Evolutionary conservation across 2,113 vertebrate genomes (phyloP).

Genomic region (Leptocoma aspasia): DNA sequence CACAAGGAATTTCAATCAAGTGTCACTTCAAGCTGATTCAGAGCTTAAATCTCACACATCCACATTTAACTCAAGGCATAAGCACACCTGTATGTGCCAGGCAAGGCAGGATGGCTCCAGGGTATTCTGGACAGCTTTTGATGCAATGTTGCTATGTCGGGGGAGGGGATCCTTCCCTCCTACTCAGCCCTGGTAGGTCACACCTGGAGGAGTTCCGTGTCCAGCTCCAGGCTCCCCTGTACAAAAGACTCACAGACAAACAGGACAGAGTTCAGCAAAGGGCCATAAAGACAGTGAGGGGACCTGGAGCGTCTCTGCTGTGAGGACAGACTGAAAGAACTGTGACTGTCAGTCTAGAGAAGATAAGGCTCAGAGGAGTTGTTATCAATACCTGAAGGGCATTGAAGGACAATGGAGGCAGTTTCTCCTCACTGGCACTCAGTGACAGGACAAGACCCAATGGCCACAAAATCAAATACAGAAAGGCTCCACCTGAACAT

Average conservation of each 20-base stretch:
- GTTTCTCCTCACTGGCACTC: not conserved
- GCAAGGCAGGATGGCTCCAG: not conserved
- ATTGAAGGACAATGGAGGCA: not conserved
- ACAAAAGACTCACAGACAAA: not conserved
- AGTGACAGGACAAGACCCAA: not conserved
- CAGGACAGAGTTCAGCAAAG: not conserved
- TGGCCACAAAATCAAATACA: not conserved
- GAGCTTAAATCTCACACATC: not conserved
- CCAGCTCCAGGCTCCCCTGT: not conserved
- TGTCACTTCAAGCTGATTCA: slow-evolving; percentile 31
- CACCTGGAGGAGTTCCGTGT: not conserved
- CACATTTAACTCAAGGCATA: not conserved
- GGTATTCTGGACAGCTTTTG: not conserved
- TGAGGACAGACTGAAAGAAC: not conserved
- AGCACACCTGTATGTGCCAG: not conserved
- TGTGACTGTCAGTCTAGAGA: not conserved
- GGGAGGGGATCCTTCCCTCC: not conserved
- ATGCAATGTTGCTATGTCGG: accelerated
- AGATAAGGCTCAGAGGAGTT: not conserved
- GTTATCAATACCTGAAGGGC: not conserved
- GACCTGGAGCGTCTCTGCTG: not conserved
- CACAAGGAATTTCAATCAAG: slow-evolving; percentile 35
- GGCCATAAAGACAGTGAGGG: not conserved
- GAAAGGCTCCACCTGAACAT: not conserved
- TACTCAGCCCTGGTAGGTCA: not conserved